Base-by-base conservation (phyloP, 2,888 invertebrate genomes). In the Chelonus formosanus region DNA sequence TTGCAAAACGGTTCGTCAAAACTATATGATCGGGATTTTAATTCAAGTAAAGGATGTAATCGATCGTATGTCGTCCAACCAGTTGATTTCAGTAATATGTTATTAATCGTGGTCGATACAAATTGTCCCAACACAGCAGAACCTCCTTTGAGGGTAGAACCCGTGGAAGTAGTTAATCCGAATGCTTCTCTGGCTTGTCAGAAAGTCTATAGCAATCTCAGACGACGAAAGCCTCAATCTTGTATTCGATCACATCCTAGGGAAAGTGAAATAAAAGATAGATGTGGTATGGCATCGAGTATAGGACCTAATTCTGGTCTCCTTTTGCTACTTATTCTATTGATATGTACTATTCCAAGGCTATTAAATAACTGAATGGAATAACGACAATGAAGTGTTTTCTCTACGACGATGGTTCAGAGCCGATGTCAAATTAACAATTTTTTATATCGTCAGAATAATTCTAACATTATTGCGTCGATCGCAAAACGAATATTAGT, bases 241-340 rank as follows among this genome's bases (percentile, higher is more conserved):
- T 94, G 94, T 80, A 93, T 94, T 70, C 90, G 90, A 70, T 88
- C 89, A 74, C 92, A 93, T 84, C 87, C 88, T 32, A 91, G 92
- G 80, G 94, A 93, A 84, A 89, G 89, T 85, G 80, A 80, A 65
- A 83, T 84, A 61, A 81, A 79, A 67, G 82, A 83, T 63, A 78
- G 79, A 36, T 84, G 84, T 69, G 84, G 84, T 8, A 67, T 71
- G 0, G 83, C 80, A 2, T 61, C 77, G 20, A 67, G 36, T 52
- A 43, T 70, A 20, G 63, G 65, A 40, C 73, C 74, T 40, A 77
- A 75, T 62, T 62, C 72, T 53, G 60, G 71, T 53, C 72, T 80
- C 7, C 63, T 74, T 10, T 55, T 70, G 8, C 20, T 71, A 57
- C 60, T 70, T 4, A 40, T 64, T 34, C 35, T 36, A 34, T 45